These are phyloP conservation scores for Hylyphantes graminicola DNA, from an alignment of 1,140 invertebrate species.

Conservation along the genomic window DNA sequence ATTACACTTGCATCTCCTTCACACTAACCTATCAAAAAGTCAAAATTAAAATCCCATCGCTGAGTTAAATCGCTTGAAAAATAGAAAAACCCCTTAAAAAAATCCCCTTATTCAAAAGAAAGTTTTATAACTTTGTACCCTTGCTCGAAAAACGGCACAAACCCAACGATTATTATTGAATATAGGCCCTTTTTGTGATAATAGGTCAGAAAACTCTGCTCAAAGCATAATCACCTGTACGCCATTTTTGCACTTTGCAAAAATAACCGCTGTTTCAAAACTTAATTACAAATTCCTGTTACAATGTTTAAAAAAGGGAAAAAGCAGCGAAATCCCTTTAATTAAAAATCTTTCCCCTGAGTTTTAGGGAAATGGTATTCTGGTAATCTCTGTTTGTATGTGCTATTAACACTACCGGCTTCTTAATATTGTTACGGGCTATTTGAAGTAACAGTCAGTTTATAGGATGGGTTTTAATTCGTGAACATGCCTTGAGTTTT, in stretches of 20 bases:
- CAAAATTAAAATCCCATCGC: too few species aligned
- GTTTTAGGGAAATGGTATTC: not conserved
- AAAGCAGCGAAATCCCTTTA: constrained; percentile 8
- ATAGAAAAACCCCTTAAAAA: too few species aligned
- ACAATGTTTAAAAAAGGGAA: constrained; percentile 10
- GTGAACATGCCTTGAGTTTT: too few species aligned
- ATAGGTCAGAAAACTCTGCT: constrained; percentile 11
- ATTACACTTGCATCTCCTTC: too few species aligned
- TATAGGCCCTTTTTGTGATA: not conserved
- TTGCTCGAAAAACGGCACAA: too few species aligned
- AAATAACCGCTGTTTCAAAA: constrained; percentile 34
- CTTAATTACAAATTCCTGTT: constrained; percentile 35
- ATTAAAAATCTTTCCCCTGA: constrained; percentile 11
- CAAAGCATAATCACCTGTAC: constrained; percentile 16
- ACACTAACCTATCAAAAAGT: too few species aligned
- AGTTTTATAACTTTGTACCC: too few species aligned
- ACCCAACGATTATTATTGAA: too few species aligned
- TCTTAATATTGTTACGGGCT: constrained; percentile 8
- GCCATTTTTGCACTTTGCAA: constrained; percentile 15
- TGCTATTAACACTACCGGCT: not conserved
- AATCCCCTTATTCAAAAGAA: too few species aligned
- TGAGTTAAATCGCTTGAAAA: too few species aligned
- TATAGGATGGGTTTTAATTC: too few species aligned
- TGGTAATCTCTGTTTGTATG: constrained; percentile 5
- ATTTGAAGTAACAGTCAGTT: not conserved